These are phyloP conservation scores for Xenops minutus DNA, from an alignment of 2,797 vertebrate genomes.

Conservation along the genomic window DNA sequence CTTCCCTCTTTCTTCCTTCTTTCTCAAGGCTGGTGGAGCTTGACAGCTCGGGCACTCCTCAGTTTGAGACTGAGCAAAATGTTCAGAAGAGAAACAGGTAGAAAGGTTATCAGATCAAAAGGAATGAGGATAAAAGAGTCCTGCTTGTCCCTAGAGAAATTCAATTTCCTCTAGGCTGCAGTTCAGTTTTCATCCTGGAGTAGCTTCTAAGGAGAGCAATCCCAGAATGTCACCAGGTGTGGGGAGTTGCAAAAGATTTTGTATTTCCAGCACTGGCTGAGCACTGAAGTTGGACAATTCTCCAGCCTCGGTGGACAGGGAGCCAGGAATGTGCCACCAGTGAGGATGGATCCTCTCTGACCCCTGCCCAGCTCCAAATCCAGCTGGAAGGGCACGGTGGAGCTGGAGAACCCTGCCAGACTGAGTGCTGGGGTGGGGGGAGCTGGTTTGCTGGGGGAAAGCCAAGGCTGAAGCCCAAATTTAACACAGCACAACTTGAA, in stretches of 20 bases:
- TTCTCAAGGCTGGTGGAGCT: neutral
- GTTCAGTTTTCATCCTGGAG: neutral
- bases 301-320: neutral
- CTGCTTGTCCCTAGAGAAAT: neutral
- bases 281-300: neutral
- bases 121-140: neutral
- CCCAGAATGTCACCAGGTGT: neutral
- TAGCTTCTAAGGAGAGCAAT: neutral
- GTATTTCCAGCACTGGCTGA: neutral
- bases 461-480: neutral
- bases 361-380: neutral
- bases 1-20: neutral
- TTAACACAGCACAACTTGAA: neutral
- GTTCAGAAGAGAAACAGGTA: neutral
- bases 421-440: neutral
- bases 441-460: neutral
- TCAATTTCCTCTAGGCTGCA: neutral
- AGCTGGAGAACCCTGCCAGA: neutral
- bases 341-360: neutral
- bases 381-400: neutral
- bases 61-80: neutral
- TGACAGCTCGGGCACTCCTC: neutral
- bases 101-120: neutral
- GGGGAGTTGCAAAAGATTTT: neutral
- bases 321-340: neutral